Percentiles rank a stretch among this genome's conserved stretches.
Conservation (phyloP, 1,140 invertebrate genomes). For the Zaprionus kolodkinae region DNA sequence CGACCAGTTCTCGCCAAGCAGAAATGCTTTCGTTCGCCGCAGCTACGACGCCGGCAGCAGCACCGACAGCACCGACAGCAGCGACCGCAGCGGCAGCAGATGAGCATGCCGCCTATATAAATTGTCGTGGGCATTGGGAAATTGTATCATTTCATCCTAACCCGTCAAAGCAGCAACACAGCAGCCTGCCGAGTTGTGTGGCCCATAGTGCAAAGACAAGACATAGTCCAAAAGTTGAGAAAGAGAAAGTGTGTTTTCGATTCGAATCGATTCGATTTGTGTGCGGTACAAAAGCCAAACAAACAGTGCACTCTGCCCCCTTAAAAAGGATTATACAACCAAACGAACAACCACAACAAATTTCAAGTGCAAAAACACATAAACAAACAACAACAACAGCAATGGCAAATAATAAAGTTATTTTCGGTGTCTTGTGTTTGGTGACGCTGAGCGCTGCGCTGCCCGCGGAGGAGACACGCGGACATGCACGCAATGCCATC, state of each 20-base stretch:
- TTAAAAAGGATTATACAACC: slow-evolving; percentile 65
- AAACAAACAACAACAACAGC: slow-evolving; percentile 40
- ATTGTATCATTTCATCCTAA: slow-evolving; percentile 85
- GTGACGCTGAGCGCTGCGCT: slow-evolving; percentile 86
- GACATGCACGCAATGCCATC: slow-evolving; percentile 86
- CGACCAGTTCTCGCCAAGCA: slow-evolving; percentile 70
- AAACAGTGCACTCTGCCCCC: slow-evolving; percentile 52
- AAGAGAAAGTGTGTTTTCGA: slow-evolving; percentile 79
- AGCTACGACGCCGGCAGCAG: slow-evolving; percentile 15
- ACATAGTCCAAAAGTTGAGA: slow-evolving; percentile 21
- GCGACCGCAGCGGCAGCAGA: slow-evolving; percentile 58
- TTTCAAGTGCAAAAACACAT: slow-evolving; percentile 43
- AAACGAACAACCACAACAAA: slow-evolving; percentile 27
- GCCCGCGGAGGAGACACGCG: slow-evolving; percentile 88
- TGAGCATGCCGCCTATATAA: slow-evolving; percentile 82
- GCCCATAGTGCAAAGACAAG: slow-evolving; percentile 35
- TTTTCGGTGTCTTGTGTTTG: slow-evolving; percentile 85
- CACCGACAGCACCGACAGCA: slow-evolving; percentile 49
- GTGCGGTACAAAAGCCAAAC: slow-evolving; percentile 55
- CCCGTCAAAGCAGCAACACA: slow-evolving; percentile 84
- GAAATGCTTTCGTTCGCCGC: slow-evolving; percentile 73
- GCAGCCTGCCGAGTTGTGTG: slow-evolving; percentile 71
- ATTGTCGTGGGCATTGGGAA: slow-evolving; percentile 82
- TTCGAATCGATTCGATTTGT: slow-evolving; percentile 36
- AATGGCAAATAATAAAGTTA: slow-evolving; percentile 82